These are phyloP conservation scores for Erpornis zantholeuca DNA, from an alignment of 2,113 vertebrate species.

Conservation along the genomic window DNA sequence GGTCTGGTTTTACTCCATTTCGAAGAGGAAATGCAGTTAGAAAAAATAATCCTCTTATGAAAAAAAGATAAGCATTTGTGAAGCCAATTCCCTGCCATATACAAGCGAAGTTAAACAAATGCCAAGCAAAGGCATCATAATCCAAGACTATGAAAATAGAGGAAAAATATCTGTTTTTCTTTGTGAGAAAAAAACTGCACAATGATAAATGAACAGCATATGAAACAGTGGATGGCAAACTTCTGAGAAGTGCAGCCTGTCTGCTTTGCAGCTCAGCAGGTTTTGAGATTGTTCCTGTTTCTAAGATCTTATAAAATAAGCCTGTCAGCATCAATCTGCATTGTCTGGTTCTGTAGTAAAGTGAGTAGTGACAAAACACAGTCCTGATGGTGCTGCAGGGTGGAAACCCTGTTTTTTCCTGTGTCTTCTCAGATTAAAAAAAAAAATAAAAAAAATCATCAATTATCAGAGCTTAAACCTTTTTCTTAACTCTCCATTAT, in stretches of 20 bases:
- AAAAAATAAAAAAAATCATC: neutral
- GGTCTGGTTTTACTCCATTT: neutral
- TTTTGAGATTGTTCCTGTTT: neutral
- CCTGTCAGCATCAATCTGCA: neutral
- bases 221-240: neutral
- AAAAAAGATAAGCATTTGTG: neutral
- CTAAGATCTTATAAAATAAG: neutral
- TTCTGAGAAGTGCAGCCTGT: neutral
- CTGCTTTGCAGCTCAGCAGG: neutral
- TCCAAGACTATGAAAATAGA: neutral
- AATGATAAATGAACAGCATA: neutral
- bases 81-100: neutral
- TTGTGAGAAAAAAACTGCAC: neutral
- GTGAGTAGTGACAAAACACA: neutral
- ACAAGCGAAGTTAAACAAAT: neutral
- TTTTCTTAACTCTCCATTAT: neutral
- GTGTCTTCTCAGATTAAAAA: neutral
- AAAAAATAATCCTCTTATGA: neutral
- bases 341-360: neutral
- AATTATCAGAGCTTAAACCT: neutral
- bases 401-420: neutral
- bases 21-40: neutral
- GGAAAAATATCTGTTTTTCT: neutral
- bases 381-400: neutral
- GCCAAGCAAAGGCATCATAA: neutral